Conservation (phyloP, 2,797 vertebrate genomes). For the Hoplostethus atlanticus region DNA sequence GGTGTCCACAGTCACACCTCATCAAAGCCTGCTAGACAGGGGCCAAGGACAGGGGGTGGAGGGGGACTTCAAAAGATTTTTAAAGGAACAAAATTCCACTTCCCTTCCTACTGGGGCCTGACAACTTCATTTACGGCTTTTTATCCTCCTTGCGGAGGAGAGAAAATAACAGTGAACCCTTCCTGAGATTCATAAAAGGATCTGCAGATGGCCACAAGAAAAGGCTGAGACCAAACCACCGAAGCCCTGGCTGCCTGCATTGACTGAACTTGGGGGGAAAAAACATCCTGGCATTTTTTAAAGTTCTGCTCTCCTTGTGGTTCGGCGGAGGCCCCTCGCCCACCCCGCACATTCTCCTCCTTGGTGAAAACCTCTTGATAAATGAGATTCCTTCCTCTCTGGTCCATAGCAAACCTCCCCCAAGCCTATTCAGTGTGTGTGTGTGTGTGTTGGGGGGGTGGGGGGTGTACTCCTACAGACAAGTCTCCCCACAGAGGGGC, state of each 20-base stretch:
- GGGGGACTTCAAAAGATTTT: slow-evolving; percentile 61
- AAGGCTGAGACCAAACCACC: slow-evolving; percentile 26
- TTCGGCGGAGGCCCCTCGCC: slow-evolving; percentile 63
- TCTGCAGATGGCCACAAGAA: slow-evolving; percentile 29
- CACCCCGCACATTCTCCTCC: slow-evolving; percentile 68
- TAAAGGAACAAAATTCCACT: slow-evolving; percentile 27
- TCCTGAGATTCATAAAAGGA: slow-evolving; percentile 16
- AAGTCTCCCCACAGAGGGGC: slow-evolving; percentile 81
- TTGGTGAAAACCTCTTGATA: slow-evolving; percentile 76
- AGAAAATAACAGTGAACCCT: slow-evolving; percentile 2
- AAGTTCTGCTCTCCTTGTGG: slow-evolving; percentile 66
- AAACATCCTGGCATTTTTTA: slow-evolving; percentile 70
- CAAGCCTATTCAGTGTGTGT: slow-evolving; percentile 67
- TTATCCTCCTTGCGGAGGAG: no score
- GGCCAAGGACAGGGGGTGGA: slow-evolving; percentile 26
- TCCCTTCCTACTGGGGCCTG: slow-evolving; percentile 10
- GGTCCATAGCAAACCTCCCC: slow-evolving; percentile 62
- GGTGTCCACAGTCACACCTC: slow-evolving; percentile 77
- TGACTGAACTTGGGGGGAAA: slow-evolving; percentile 43
- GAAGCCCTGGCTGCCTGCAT: slow-evolving; percentile 31
- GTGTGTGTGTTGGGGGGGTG: slow-evolving; percentile 28
- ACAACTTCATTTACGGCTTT: slow-evolving; percentile 1
- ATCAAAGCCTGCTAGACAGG: slow-evolving; percentile 69
- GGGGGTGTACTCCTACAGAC: slow-evolving; percentile 71
- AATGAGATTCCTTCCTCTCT: slow-evolving; percentile 83